Conservation (phyloP, 2,888 invertebrate species). For the Heliothis peltigera region DNA sequence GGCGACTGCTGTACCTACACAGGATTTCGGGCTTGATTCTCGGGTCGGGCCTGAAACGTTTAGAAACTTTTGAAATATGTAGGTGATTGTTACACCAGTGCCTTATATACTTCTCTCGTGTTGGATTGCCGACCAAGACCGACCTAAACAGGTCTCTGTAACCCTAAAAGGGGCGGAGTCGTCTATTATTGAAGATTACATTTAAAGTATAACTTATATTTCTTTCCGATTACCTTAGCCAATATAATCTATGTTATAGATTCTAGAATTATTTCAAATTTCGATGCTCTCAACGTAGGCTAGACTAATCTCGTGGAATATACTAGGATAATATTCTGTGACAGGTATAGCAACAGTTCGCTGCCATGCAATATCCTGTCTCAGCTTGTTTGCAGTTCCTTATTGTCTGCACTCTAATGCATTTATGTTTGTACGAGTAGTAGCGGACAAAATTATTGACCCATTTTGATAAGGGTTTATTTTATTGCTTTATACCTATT, state of each 20-base stretch:
- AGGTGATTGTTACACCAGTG: too few relatives aligned
- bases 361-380: constrained; percentile 69
- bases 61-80: too few relatives aligned
- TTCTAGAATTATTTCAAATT: neutral
- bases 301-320: constrained; percentile 33
- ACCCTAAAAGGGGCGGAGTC: too few relatives aligned
- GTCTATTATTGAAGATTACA: too few relatives aligned
- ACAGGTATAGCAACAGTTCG: constrained; percentile 17
- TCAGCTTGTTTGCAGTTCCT: constrained; percentile 63
- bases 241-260: neutral
- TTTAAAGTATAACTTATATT: too few relatives aligned
- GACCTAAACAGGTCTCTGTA: too few relatives aligned
- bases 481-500: neutral
- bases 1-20: too few relatives aligned
- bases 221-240: neutral
- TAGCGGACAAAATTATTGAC: constrained; percentile 52
- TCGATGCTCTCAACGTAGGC: neutral
- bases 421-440: constrained; percentile 64
- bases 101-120: too few relatives aligned
- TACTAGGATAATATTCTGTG: constrained; percentile 42
- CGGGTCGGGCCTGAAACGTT: too few relatives aligned
- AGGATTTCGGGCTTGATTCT: too few relatives aligned
- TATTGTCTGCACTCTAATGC: constrained; percentile 65
- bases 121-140: too few relatives aligned
- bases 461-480: neutral